Percentiles rank a stretch among this genome's conserved stretches.
Conservation (phyloP, 2,113 vertebrate genomes). For the Epinephelus fuscoguttatus region DNA sequence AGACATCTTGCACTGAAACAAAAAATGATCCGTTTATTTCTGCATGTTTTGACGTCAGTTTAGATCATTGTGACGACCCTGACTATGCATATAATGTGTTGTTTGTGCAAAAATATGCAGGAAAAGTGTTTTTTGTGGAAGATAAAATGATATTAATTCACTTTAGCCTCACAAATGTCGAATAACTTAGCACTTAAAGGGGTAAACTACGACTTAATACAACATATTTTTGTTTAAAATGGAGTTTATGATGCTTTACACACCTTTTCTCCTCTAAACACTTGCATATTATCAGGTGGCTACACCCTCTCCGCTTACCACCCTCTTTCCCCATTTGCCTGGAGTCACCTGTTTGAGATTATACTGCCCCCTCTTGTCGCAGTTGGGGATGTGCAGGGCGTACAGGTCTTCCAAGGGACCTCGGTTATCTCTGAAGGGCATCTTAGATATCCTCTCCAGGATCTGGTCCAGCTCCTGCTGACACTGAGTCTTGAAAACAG, state of each 20-base stretch:
- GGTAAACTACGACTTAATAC: no score
- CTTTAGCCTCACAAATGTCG: no score
- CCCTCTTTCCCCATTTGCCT: not conserved
- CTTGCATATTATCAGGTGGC: conserved; percentile 1
- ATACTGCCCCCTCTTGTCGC: conserved; percentile 96
- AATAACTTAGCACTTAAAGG: not conserved
- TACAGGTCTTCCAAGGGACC: conserved; percentile 97
- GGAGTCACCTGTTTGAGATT: conserved; percentile 95
- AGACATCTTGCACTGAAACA: conserved; percentile 96
- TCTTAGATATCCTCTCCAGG: conserved; percentile 95
- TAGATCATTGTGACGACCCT: not conserved
- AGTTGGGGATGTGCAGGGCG: conserved; percentile 97
- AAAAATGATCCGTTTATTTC: not conserved
- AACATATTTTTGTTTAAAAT: not conserved
- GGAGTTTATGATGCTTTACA: not conserved
- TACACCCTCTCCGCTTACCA: not conserved
- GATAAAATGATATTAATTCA: not conserved
- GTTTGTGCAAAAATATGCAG: conserved; percentile 7
- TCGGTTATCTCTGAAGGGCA: conserved; percentile 94
- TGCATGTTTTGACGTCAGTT: not conserved
- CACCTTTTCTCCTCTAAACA: conserved; percentile 9
- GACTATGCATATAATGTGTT: not conserved
- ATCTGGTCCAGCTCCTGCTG: conserved; percentile 97
- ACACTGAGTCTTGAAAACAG: conserved; percentile 89
- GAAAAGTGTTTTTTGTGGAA: not conserved